These are phyloP conservation scores for Elymnias hypermnestra DNA, from an alignment of 1,140 invertebrate genomes.

Conservation along the genomic window DNA sequence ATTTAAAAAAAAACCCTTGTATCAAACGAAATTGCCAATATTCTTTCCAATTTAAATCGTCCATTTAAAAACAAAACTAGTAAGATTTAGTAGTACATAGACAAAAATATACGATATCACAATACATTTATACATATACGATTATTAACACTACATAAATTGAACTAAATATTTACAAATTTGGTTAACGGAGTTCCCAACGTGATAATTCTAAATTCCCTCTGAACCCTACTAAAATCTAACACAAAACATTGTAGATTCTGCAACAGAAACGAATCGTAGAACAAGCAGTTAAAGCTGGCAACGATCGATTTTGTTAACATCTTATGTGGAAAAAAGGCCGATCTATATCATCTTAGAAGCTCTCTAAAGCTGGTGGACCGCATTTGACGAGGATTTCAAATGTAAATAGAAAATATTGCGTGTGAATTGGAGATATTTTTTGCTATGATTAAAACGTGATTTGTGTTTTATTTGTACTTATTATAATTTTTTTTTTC, in stretches of 20 bases:
- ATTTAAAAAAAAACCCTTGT: slow-evolving; percentile 25
- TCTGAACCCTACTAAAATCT: not conserved
- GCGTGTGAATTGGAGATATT: too few species aligned
- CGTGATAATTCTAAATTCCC: not conserved
- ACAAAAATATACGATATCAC: slow-evolving; percentile 37
- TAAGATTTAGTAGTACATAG: not conserved
- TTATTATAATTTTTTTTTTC: too few species aligned
- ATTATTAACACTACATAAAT: slow-evolving; percentile 41
- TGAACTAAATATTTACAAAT: slow-evolving; percentile 64
- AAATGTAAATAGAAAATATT: too few species aligned
- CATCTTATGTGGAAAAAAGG: too few species aligned
- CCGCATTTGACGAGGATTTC: too few species aligned
- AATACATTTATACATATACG: slow-evolving; percentile 39
- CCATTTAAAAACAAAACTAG: too few species aligned
- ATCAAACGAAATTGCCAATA: too few species aligned
- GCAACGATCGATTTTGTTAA: not conserved
- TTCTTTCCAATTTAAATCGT: too few species aligned
- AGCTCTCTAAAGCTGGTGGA: too few species aligned
- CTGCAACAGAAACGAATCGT: not conserved
- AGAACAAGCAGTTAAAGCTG: not conserved
- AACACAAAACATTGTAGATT: not conserved
- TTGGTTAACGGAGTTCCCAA: slow-evolving; percentile 24
- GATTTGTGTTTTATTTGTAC: too few species aligned
- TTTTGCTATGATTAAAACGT: too few species aligned
- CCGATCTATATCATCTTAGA: too few species aligned